phyloP scores from a whole-genome alignment of 1,140 invertebrate genomes.

The Limonius californicus region DNA sequence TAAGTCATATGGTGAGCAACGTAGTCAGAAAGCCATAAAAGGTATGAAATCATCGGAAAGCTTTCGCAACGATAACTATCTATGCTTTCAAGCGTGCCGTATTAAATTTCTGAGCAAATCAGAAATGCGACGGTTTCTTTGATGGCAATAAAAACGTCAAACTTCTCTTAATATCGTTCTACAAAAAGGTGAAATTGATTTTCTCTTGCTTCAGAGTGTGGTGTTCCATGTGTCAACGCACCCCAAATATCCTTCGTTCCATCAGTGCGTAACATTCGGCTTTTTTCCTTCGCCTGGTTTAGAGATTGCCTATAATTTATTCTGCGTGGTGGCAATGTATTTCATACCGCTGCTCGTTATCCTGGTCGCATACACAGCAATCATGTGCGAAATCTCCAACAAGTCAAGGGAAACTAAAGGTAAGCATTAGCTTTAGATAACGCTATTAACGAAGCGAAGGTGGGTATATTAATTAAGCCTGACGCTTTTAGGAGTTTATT shows the following conservation, averaged over 20 bases:
- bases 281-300: constrained; percentile 59
- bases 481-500: no score
- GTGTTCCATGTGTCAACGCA: constrained; percentile 70
- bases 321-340: constrained; percentile 72
- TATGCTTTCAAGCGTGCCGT: no score
- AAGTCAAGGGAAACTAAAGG: constrained; percentile 59
- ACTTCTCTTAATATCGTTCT: background rate
- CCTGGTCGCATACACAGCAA: constrained; percentile 66
- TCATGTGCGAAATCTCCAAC: constrained; percentile 68
- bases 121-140: no score
- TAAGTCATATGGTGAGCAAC: no score
- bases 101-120: no score
- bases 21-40: no score
- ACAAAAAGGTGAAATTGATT: background rate
- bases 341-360: constrained; percentile 72
- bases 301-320: constrained; percentile 72
- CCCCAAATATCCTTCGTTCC: constrained; percentile 61
- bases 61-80: no score
- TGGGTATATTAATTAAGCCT: no score
- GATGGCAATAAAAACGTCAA: background rate
- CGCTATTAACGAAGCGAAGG: no score
- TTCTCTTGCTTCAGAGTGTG: constrained; percentile 59
- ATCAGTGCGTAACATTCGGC: constrained; percentile 75
- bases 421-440: no score
- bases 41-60: no score